phyloP scores from a whole-genome alignment of 2,113 vertebrate genomes.

The Stigmatopora nigra region DNA sequence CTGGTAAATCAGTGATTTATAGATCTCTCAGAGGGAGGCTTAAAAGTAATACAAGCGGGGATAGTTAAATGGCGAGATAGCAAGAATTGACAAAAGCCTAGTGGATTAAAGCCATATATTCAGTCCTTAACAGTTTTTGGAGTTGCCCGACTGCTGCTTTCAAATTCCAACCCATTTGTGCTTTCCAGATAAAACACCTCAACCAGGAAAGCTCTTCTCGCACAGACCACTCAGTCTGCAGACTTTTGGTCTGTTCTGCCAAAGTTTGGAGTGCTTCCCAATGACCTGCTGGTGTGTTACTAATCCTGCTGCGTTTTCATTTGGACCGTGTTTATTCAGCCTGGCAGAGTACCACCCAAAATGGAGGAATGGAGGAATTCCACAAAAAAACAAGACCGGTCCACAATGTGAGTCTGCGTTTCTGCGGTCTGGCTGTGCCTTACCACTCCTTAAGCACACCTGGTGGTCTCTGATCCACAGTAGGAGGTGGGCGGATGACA shows the following conservation, averaged over 20 bases:
- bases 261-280: slow-evolving; percentile 19
- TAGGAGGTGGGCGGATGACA: not conserved
- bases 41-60: not conserved
- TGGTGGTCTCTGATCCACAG: slow-evolving; percentile 29
- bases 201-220: slow-evolving; percentile 8
- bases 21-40: slow-evolving; percentile 8
- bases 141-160: slow-evolving; percentile 12
- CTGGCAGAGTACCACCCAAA: slow-evolving; percentile 51
- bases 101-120: slow-evolving; percentile 2
- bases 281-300: slow-evolving; percentile 43
- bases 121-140: slow-evolving; percentile 17
- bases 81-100: slow-evolving; percentile 3
- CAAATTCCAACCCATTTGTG: slow-evolving; percentile 8
- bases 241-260: slow-evolving; percentile 14
- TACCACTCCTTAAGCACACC: slow-evolving; percentile 28
- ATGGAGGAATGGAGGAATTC: slow-evolving; percentile 53
- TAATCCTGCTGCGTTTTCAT: slow-evolving; percentile 32
- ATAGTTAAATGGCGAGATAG: slow-evolving; percentile 16
- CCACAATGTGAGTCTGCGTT: slow-evolving; percentile 10
- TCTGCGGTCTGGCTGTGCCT: slow-evolving; percentile 21
- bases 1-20: not conserved
- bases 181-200: slow-evolving; percentile 28
- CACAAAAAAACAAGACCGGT: slow-evolving; percentile 28
- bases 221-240: slow-evolving; percentile 2
- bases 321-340: slow-evolving; percentile 52